Base-by-base conservation (phyloP, 2,113 vertebrate species). In the Albula goreensis region DNA sequence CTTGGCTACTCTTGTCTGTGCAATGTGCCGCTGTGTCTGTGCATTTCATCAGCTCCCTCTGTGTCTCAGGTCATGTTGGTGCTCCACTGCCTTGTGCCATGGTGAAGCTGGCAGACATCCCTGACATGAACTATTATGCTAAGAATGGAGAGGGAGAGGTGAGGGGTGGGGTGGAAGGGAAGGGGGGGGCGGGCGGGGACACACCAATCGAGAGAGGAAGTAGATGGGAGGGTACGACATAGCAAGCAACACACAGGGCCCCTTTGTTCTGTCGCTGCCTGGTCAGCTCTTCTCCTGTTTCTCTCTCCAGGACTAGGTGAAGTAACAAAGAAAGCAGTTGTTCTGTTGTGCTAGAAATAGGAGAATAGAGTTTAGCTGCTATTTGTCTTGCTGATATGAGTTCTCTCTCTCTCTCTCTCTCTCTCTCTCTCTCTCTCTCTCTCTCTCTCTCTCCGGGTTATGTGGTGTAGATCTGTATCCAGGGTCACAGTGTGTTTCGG, bases 51-150 rank as follows among this genome's bases (percentile, higher is more conserved):
- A 31, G 3, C 80, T 82, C 13, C 19, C 3, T 86, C 3, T 87
- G 13, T 82, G 1, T 41, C 50, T 19, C 88, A 96, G 95, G 95
- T 88, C 96, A 96, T 3, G 95, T 96, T 19, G 96, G 96, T 0
- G 92, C 95, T 66, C 96, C 95, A 17, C 83, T 96, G 79, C 96
- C 96, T 50, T 95, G 96, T 1, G 89, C 94, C 81, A 92, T 92
- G 90, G 94, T 96, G 88, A 96, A 95, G 86, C 57, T 96, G 88
- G 88, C 90, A 0, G 95, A 96, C 89, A 95, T 96, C 77, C 94
- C 95, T 2, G 96, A 96, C 0, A 96, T 96, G 96, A 96, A 94
- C 85, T 96, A 96, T 89, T 94, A 87, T 0, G 90, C 94, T 9
- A 92, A 93, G 84, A 94, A 94, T 0, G 93, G 93, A 85, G 92